A percentile compares a stretch with the other conserved stretches of the same genome.
These are phyloP conservation scores for Hirundo rustica DNA, from an alignment of 2,797 vertebrate genomes.

Conservation along the genomic window DNA sequence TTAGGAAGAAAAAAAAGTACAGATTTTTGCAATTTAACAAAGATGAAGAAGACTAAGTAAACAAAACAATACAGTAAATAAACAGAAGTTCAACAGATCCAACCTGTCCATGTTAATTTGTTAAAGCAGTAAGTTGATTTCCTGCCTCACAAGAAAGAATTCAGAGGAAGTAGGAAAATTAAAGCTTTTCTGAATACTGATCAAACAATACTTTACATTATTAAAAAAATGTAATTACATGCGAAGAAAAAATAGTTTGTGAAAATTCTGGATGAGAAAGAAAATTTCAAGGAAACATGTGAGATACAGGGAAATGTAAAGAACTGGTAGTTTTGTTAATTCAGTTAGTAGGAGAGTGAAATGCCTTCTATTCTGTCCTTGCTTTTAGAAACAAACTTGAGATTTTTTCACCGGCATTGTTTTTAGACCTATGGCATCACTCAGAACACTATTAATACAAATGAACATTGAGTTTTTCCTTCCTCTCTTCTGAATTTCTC, in stretches of 20 bases:
- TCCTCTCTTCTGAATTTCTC: neutral
- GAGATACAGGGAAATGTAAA: neutral
- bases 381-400: neutral
- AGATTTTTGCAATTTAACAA: neutral
- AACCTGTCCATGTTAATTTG: neutral
- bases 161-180: neutral
- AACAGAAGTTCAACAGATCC: neutral
- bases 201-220: neutral
- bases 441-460: neutral
- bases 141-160: neutral
- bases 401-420: neutral
- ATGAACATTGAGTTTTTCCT: neutral
- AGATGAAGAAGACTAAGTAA: neutral
- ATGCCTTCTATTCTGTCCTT: neutral
- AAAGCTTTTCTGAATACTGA: neutral
- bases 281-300: neutral
- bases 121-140: neutral
- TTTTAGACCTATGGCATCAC: neutral
- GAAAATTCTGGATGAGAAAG: neutral
- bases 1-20: neutral
- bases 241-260: neutral
- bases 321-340: neutral
- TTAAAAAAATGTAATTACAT: neutral
- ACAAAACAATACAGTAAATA: constrained; percentile 13
- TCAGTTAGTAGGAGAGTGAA: neutral